These are phyloP conservation scores for Anguilla pacifica DNA, from an alignment of 2,797 vertebrate genomes.

Conservation along the genomic window DNA sequence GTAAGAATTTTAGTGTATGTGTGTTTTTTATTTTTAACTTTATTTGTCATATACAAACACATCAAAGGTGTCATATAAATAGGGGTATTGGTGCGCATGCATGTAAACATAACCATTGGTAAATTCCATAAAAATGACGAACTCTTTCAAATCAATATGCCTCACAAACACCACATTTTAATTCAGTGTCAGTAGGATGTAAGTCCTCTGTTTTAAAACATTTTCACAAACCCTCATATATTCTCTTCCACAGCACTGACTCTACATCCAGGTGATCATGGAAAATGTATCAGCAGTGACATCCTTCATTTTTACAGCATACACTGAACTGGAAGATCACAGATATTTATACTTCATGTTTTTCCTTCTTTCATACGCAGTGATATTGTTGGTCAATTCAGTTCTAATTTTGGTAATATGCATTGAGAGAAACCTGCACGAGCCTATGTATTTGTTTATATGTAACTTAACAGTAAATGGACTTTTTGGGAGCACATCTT, in stretches of 20 bases:
- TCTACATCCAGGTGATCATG: conserved; percentile 37
- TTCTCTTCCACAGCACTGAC: neutral
- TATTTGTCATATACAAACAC: no score
- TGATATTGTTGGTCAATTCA: conserved; percentile 47
- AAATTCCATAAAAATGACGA: no score
- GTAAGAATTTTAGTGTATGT: no score
- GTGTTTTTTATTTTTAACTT: no score
- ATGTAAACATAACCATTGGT: no score
- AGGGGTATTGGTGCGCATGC: no score
- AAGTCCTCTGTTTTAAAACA: neutral
- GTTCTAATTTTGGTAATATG: conserved; percentile 47
- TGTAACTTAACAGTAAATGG: conserved; percentile 56
- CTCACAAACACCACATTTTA: no score
- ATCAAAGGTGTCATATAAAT: no score
- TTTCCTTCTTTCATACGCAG: conserved; percentile 52
- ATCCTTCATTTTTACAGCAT: conserved; percentile 46
- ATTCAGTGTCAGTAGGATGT: no score
- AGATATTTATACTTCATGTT: conserved; percentile 51
- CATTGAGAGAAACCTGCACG: conserved; percentile 49
- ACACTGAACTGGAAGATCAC: conserved; percentile 45
- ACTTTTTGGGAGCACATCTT: conserved; percentile 51
- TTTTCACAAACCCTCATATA: neutral
- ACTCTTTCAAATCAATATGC: no score
- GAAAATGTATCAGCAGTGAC: conserved; percentile 50
- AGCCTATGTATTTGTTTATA: conserved; percentile 58